These are phyloP conservation scores for Drosophila anomalata DNA, from an alignment of 2,888 invertebrate species.

Conservation along the genomic window DNA sequence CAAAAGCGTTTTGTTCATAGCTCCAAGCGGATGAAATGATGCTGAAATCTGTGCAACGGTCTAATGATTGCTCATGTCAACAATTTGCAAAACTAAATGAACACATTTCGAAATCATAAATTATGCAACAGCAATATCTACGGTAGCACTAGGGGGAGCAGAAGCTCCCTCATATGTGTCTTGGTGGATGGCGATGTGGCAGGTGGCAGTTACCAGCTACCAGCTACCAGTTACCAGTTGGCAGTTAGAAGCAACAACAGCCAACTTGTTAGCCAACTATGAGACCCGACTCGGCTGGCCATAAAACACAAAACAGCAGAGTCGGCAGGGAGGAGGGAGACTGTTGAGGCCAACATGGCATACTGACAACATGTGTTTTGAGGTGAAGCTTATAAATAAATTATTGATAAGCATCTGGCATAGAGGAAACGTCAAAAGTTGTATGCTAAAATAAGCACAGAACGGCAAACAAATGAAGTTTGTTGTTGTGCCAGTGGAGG, in stretches of 20 bases:
- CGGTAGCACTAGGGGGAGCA: neutral
- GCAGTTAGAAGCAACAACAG: slow-evolving; percentile 47
- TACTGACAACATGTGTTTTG: slow-evolving; percentile 75
- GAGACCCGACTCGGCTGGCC: slow-evolving; percentile 45
- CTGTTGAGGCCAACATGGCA: slow-evolving; percentile 54
- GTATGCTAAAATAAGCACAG: slow-evolving; percentile 68
- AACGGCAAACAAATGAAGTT: slow-evolving; percentile 44
- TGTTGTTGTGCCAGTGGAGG: neutral
- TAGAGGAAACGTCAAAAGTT: slow-evolving; percentile 72
- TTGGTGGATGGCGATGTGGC: slow-evolving; percentile 44
- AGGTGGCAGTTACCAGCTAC: slow-evolving; percentile 41
- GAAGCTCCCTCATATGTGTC: slow-evolving; percentile 19
- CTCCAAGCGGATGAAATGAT: slow-evolving; percentile 50
- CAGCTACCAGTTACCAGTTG: slow-evolving; percentile 29
- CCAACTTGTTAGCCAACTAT: slow-evolving; percentile 74
- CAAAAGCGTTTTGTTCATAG: neutral
- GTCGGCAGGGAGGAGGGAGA: slow-evolving; percentile 13
- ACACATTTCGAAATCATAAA: slow-evolving; percentile 77
- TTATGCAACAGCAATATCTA: slow-evolving; percentile 62
- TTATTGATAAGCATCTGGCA: slow-evolving; percentile 78
- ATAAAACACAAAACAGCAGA: slow-evolving; percentile 32
- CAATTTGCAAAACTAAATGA: slow-evolving; percentile 80
- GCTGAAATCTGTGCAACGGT: slow-evolving; percentile 71
- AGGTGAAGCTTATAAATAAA: slow-evolving; percentile 79
- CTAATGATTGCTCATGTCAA: slow-evolving; percentile 78